These are phyloP conservation scores for Lutraria lutraria DNA, from an alignment of 2,888 invertebrate genomes.

Conservation along the genomic window DNA sequence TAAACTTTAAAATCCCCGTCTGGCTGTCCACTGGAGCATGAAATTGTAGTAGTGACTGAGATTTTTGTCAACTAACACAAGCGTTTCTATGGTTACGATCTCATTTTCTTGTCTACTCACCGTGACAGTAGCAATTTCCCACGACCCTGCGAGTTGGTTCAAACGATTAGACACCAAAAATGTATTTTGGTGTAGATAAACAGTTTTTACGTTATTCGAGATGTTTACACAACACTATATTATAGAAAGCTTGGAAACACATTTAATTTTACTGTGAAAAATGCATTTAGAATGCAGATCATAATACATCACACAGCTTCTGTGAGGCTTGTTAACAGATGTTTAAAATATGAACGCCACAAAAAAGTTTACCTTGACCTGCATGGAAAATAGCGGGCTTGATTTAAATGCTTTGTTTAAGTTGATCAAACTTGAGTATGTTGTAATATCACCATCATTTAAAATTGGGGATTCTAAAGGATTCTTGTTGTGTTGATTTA, in stretches of 20 bases:
- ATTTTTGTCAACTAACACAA: constrained; percentile 44
- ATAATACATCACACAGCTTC: background rate
- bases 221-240: background rate
- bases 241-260: background rate
- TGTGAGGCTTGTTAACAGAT: background rate
- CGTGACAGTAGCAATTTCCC: constrained; percentile 53
- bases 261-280: background rate
- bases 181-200: constrained; percentile 13
- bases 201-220: background rate
- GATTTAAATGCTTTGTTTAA: background rate
- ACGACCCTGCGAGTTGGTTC: constrained; percentile 41
- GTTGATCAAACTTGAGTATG: too few relatives aligned
- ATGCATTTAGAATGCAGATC: background rate
- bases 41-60: constrained; percentile 43
- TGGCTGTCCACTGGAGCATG: constrained; percentile 22
- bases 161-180: constrained; percentile 40
- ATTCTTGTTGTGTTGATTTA: too few relatives aligned
- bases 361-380: background rate
- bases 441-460: too few relatives aligned
- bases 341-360: background rate
- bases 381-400: background rate
- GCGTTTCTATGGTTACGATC: constrained; percentile 45
- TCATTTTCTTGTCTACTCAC: constrained; percentile 47
- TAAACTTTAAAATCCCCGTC: background rate
- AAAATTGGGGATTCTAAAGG: too few relatives aligned